Base-by-base conservation (phyloP, 2,888 invertebrate species). In the Drosophila birchii region DNA sequence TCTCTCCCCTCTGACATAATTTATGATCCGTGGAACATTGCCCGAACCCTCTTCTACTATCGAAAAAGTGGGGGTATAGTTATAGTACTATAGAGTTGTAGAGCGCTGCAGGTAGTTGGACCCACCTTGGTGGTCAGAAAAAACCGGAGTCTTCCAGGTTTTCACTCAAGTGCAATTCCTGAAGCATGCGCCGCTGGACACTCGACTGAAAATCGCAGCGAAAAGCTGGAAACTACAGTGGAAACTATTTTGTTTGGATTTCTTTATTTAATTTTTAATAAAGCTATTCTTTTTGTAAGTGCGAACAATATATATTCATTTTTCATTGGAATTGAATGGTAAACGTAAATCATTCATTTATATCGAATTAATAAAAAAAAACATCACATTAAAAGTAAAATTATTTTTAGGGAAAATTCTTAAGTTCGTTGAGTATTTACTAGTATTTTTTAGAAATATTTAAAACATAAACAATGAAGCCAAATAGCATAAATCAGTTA, bases 121-220 rank as follows among this genome's bases (percentile, higher is more conserved):
- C 34, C 76, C 64, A 75, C 75, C 75, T 62, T 64, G 83, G 87
- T 81, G 87, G 85, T 75, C 83, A n/a, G n/a, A 81, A 11, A 44
- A 16, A 23, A 8, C 20, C 54, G n/a, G 5, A 32, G 16, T 5
- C 44, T 16, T 9, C 11, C 32, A 49, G 14, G 20, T 76, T 81
- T 74, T 61, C 81, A 84, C n/a, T 61, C 55, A 45, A 78, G 68
- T 79, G 79, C 85, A 68, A 78, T 70, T 84, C 87, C 87, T 81
- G 87, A 63, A 59, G 56, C 87, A 87, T 84, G 83, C 76, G 72
- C 66, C 62, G 73, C 75, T 81, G 76, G 76, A 76, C 75, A 84
- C 73, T 78, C 69, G 64, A 87, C 51, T 85, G 85, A 45, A 63
- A 43, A 34, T 56, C 11, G 7, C 57, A n/a, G 41, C 14, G 39